Evolutionary conservation across 2,888 invertebrate species (phyloP), one percentile per base, ranked within the genome.

Genomic region (Andrena flavipes): DNA sequence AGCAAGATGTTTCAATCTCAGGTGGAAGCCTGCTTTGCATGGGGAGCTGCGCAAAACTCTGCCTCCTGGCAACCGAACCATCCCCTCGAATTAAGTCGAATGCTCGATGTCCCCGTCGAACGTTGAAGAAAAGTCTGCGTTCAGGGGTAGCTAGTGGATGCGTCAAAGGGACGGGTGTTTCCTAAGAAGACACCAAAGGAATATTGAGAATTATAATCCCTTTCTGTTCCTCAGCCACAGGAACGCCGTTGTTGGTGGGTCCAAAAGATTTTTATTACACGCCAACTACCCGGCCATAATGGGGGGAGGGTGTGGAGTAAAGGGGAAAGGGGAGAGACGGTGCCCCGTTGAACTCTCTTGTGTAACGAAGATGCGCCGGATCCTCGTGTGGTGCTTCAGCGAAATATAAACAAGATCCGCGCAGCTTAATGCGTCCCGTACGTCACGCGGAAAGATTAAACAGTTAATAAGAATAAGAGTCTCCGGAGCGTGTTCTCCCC

Each of bases 381-480:
- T 82, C 75, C 82, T 78, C 84, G 84, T 56, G 84, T 60, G 84
- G 76, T 81, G 84, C 80, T 68, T 76, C 82, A 72, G 33, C 84
- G 80, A 85, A 87, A 85, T 82, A 93, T 93, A 93, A 93, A 93
- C 92, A 93, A 93, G 93, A 91, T 88, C 86, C 87, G 86, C 82
- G 79, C 80, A 89, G 89, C 87, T 91, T 93, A 93, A 93, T 93
- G 93, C 89, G 89, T 87, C 83, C 91, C 93, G 92, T 94, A 93
- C 91, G 91, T 93, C 93, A 92, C 92, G 91, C 84, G 91, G 92
- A 94, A 93, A 94, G 94, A 94, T 94, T 94, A 94, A 94, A 94
- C 94, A 93, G 94, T 93, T 93, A 94, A 94, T 94, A 94, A 94
- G 94, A 94, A 94, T 94, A 94, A 94, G 93, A 93, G 93, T 93